Base-by-base conservation (phyloP, 2,888 invertebrate species). In the Scaptomyza polygonia region DNA sequence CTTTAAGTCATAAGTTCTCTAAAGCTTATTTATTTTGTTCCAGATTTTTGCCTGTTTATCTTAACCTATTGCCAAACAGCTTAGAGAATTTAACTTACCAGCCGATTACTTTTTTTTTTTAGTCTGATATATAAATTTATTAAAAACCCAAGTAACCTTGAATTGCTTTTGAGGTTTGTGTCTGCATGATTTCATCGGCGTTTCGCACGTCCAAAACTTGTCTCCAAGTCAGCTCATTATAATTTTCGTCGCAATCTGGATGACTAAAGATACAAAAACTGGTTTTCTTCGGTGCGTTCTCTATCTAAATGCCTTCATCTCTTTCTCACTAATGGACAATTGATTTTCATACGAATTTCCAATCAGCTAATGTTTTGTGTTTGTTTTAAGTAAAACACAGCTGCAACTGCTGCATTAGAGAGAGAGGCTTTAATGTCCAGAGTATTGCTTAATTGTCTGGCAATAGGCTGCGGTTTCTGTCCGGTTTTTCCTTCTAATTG, bases 151-250 rank as follows among this genome's bases (percentile, higher is more conserved):
- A 8, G 25, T 58, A 85, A 82, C 82, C 82, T 83, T 83, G 88
- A 85, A 74, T 70, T 77, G 69, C 59, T 71, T 74, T 66, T 67
- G 66, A 47, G 29, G 27, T 59, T 32, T 59, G 16, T 29, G 61
- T 72, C 67, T 68, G 85, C 77, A 67, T 82, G 82, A 82, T 87
- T 87, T 82, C 82, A 82, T 82, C 82, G 82, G 27, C 27, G 63
- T 58, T 72, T 72, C 68, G 62, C 68, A 77, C 49, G 36, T 72
- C 40, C 34, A 53, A 39, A 84, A 74, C 65, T 67, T 66, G 79
- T 67, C 82, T 57, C 47, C 72, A 53, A 57, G 48, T 66, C 42
- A 48, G 77, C 81, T 77, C 82, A 81, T 81, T 84, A 86, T 67
- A 72, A 81, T 84, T 81, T 81, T 84, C 58, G 78, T 72, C 81